Conservation (phyloP, 1,140 invertebrate species). For the Acromyrmex echinatior region DNA sequence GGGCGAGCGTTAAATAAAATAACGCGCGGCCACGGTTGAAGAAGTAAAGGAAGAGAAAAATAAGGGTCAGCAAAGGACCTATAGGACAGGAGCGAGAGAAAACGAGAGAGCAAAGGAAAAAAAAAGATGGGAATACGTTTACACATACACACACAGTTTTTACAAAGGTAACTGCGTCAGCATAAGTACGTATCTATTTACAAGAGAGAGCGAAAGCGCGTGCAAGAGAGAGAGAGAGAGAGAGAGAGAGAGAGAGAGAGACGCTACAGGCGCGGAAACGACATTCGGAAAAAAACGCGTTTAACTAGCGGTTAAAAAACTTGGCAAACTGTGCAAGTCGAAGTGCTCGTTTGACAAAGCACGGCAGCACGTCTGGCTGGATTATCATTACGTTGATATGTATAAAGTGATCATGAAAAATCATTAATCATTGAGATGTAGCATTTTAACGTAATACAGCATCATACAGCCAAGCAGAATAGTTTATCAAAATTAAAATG, state of each 20-base stretch:
- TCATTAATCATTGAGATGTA: not conserved
- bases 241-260: not conserved
- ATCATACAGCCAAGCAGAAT: not conserved
- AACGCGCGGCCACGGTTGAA: conserved; percentile 16
- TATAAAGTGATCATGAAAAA: not conserved
- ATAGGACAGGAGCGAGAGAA: not conserved
- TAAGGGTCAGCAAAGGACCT: conserved; percentile 49
- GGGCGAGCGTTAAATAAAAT: conserved; percentile 52
- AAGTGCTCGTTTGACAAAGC: not conserved
- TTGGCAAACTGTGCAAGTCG: not conserved
- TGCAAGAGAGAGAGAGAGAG: not conserved
- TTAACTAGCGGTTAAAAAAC: conserved; percentile 25
- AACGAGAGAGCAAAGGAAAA: not conserved
- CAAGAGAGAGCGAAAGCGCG: not conserved
- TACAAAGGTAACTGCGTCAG: not conserved
- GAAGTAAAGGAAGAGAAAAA: conserved; percentile 50
- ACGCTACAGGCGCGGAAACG: conserved; percentile 22
- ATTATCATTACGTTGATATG: not conserved
- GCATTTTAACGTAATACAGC: not conserved
- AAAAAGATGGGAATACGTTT: conserved; percentile 38
- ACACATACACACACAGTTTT: conserved; percentile 31
- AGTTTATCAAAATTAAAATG: conserved; percentile 3
- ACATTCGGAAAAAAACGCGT: conserved; percentile 33
- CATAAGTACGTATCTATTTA: conserved; percentile 61
- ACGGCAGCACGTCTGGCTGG: not conserved